These are phyloP conservation scores for Erpobdella octoculata DNA, from an alignment of 2,888 invertebrate genomes.

Conservation along the genomic window DNA sequence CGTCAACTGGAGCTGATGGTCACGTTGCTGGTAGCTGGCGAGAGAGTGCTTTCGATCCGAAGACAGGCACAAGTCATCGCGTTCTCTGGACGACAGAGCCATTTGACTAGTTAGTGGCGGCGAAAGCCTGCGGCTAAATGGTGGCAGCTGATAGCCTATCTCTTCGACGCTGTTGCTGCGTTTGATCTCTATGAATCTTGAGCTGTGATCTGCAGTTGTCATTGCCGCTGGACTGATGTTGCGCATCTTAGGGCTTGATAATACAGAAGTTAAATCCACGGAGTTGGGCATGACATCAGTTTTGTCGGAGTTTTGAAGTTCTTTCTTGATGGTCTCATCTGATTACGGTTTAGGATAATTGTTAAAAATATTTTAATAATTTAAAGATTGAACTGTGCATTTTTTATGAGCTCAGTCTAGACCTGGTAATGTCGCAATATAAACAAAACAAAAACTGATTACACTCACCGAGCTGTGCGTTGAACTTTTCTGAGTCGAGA, in stretches of 20 bases:
- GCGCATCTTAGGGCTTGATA: neutral
- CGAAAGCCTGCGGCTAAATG: neutral
- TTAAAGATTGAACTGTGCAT: no score
- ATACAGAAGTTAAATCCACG: neutral
- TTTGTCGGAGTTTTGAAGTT: neutral
- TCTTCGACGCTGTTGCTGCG: neutral
- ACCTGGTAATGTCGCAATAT: no score
- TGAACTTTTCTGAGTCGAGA: neutral
- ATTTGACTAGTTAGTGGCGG: no score
- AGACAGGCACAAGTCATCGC: no score
- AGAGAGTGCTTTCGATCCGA: neutral
- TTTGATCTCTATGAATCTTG: neutral
- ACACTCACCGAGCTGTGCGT: neutral
- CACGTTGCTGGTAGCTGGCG: neutral
- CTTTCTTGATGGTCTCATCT: conserved; percentile 3
- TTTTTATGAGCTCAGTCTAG: no score
- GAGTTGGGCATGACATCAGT: neutral
- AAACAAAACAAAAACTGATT: no score
- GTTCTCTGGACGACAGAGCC: no score
- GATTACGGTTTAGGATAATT: neutral
- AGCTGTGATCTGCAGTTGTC: neutral
- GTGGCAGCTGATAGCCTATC: neutral
- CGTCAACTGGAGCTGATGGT: neutral
- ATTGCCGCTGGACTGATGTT: neutral
- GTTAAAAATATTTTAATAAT: no score